Conservation (phyloP, 1,140 invertebrate genomes). For the Platyscapa corneri region DNA sequence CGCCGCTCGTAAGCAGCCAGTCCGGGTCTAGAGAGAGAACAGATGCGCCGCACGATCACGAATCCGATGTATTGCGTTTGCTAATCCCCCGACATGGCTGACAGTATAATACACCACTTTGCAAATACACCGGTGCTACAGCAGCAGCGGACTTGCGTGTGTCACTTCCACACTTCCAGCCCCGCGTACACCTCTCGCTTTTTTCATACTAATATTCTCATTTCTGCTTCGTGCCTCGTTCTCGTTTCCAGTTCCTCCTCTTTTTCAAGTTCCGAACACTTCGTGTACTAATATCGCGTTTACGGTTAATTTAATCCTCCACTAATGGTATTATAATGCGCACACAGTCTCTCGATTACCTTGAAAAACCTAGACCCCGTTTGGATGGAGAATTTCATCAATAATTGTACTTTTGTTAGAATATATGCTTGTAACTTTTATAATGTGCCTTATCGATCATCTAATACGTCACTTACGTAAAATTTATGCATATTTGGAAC, state of each 20-base stretch:
- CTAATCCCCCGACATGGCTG: conserved; percentile 72
- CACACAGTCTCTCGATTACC: too few relatives aligned
- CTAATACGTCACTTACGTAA: too few relatives aligned
- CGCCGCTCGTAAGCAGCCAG: conserved; percentile 63
- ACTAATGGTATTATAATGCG: too few relatives aligned
- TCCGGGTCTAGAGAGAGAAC: conserved; percentile 59
- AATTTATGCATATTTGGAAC: too few relatives aligned
- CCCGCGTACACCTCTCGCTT: conserved; percentile 12
- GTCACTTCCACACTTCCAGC: not conserved
- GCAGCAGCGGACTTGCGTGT: conserved; percentile 32
- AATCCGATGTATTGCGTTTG: conserved; percentile 72
- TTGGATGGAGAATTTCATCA: too few relatives aligned
- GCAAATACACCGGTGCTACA: conserved; percentile 68
- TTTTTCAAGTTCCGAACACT: too few relatives aligned
- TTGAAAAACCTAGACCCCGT: too few relatives aligned
- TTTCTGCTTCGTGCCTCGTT: not conserved
- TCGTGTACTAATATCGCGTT: not conserved
- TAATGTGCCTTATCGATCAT: too few relatives aligned
- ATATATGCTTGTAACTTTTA: too few relatives aligned
- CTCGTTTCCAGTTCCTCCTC: not conserved
- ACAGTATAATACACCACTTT: conserved; percentile 73
- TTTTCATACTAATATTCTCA: not conserved
- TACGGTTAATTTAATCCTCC: not conserved
- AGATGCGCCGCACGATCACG: conserved; percentile 72
- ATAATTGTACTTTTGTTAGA: too few relatives aligned